Conservation (phyloP, 1,140 invertebrate genomes). For the Cylas formicarius region DNA sequence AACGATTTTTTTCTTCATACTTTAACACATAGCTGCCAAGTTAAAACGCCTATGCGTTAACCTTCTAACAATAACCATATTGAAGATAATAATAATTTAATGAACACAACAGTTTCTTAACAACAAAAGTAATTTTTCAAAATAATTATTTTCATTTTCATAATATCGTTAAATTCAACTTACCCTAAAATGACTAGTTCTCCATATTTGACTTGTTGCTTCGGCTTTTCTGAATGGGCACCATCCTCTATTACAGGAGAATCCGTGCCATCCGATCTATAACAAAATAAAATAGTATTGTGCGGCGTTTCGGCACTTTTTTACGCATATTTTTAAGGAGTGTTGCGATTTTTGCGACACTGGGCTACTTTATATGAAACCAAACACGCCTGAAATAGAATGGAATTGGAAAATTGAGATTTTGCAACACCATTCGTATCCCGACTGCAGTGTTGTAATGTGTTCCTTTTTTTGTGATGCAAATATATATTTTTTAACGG, state of each 20-base stretch:
- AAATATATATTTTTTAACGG: neutral
- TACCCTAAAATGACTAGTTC: conserved; percentile 91
- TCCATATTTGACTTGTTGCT: conserved; percentile 78
- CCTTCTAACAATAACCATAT: conserved; percentile 2
- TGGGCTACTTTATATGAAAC: neutral
- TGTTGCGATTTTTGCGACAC: neutral
- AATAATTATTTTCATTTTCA: too few relatives aligned
- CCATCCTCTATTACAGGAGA: conserved; percentile 60
- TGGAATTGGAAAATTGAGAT: neutral
- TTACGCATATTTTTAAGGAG: neutral
- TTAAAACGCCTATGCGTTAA: conserved; percentile 8
- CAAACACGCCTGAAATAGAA: neutral
- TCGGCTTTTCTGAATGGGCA: conserved; percentile 60
- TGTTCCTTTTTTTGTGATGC: conserved; percentile 2
- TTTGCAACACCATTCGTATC: neutral
- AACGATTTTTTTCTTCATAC: too few relatives aligned
- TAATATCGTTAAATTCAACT: conserved; percentile 39
- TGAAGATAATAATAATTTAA: neutral
- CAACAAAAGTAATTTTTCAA: neutral
- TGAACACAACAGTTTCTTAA: neutral
- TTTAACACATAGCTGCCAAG: too few relatives aligned
- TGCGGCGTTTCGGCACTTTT: neutral
- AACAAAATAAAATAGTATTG: conserved; percentile 43
- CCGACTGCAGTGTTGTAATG: neutral
- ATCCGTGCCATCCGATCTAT: conserved; percentile 62